Percentiles rank a stretch among this genome's conserved stretches.
Evolutionary conservation across 2,888 invertebrate species (phyloP).

Genomic region (Zeuzera pyrina): DNA sequence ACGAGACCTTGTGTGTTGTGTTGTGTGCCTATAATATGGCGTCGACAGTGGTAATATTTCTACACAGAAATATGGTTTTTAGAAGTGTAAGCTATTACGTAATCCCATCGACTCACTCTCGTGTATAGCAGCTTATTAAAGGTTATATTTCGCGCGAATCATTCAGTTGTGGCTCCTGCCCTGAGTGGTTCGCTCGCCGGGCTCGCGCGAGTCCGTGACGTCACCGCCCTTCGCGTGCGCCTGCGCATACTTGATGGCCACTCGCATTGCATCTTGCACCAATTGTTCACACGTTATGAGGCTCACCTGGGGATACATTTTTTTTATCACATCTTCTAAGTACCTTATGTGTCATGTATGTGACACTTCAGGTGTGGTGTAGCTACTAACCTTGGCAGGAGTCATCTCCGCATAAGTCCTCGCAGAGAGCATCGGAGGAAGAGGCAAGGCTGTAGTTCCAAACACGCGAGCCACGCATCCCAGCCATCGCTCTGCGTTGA

Average conservation of each 20-base stretch:
- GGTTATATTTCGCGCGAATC: too few species aligned
- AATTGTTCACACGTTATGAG: slow-evolving; percentile 74
- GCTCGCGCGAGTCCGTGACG: background rate
- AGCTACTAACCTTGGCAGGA: slow-evolving; percentile 67
- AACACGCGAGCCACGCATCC: slow-evolving; percentile 74
- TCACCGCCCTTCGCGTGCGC: slow-evolving; percentile 11
- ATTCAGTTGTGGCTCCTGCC: too few species aligned
- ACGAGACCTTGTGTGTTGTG: too few species aligned
- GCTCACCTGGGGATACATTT: slow-evolving; percentile 40
- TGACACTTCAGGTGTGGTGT: background rate
- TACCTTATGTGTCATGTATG: background rate
- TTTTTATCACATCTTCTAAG: background rate
- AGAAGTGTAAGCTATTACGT: too few species aligned
- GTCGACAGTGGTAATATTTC: too few species aligned
- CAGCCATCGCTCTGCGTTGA: slow-evolving; percentile 82
- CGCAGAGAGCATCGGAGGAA: slow-evolving; percentile 24
- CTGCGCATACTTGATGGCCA: slow-evolving; percentile 68
- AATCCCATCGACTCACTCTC: too few species aligned
- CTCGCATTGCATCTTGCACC: slow-evolving; percentile 73
- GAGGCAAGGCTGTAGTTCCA: slow-evolving; percentile 58
- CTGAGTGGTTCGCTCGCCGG: background rate
- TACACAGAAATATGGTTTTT: too few species aligned
- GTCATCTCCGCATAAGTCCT: slow-evolving; percentile 78
- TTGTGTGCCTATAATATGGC: too few species aligned
- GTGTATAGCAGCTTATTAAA: too few species aligned